phyloP scores from a whole-genome alignment of 2,888 invertebrate species.

The Acrobeloides nanus region DNA sequence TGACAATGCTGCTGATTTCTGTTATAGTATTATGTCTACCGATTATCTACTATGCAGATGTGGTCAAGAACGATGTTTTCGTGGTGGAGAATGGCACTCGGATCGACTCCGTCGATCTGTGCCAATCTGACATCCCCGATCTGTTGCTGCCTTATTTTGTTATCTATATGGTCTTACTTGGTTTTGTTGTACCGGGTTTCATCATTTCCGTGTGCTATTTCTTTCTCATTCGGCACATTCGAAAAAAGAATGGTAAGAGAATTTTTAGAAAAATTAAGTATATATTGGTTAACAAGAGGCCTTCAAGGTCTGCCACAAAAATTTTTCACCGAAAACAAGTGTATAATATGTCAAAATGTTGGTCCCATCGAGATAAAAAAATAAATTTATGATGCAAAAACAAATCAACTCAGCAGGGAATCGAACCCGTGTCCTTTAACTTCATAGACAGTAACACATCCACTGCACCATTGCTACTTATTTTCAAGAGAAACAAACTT shows the following conservation, averaged over 20 bases:
- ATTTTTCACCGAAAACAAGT: too few relatives aligned
- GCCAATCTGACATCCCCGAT: conserved; percentile 24
- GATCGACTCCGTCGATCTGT: conserved; percentile 12
- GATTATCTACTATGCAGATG: conserved; percentile 32
- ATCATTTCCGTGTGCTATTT: conserved; percentile 32
- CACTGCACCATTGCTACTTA: too few relatives aligned
- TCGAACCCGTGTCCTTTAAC: too few relatives aligned
- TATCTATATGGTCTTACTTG: conserved; percentile 33
- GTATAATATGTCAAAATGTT: too few relatives aligned
- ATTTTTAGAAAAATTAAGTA: conserved; percentile 2
- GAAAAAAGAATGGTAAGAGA: conserved; percentile 29
- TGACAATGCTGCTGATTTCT: conserved; percentile 14
- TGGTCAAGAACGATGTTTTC: conserved; percentile 4
- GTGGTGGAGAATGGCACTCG: conserved; percentile 4
- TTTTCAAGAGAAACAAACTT: too few relatives aligned
- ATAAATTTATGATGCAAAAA: too few relatives aligned
- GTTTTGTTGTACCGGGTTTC: conserved; percentile 27
- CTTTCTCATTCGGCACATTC: conserved; percentile 31
- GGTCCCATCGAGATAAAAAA: too few relatives aligned
- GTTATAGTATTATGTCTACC: conserved; percentile 26
- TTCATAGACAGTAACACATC: too few relatives aligned
- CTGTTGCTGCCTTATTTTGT: conserved; percentile 23
- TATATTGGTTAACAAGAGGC: background rate
- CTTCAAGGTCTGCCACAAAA: background rate
- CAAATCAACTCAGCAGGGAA: too few relatives aligned